These are phyloP conservation scores for Noturus placidus DNA, from an alignment of 2,113 vertebrate genomes.

Conservation along the genomic window DNA sequence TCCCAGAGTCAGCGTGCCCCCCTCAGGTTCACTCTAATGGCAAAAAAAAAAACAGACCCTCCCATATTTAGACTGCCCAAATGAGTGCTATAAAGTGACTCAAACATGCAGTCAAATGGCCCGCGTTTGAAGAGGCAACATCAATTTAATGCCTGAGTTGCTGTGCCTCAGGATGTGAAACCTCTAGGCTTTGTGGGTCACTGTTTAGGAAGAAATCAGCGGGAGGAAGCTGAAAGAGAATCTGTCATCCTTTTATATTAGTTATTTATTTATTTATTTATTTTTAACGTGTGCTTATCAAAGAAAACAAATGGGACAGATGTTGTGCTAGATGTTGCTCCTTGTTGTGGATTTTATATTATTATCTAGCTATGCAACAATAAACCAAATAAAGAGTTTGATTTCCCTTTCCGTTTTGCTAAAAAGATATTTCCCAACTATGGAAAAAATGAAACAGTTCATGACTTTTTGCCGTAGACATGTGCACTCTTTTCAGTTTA, in stretches of 20 bases:
- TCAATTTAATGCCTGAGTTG: constrained; percentile 66
- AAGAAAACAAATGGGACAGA: neutral
- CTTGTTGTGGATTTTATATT: neutral
- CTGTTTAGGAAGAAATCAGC: constrained; percentile 62
- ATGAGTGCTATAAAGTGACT: constrained; percentile 59
- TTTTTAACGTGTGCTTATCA: neutral
- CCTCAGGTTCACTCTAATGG: constrained; percentile 47
- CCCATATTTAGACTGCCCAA: constrained; percentile 58
- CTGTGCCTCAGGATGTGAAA: constrained; percentile 68
- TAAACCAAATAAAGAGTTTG: neutral
- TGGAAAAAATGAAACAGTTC: neutral
- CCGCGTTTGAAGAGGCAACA: constrained; percentile 59
- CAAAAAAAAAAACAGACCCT: constrained; percentile 21
- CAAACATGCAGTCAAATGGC: constrained; percentile 54
- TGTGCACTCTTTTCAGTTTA: constrained; percentile 18
- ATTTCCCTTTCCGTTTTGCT: neutral
- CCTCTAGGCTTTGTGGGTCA: constrained; percentile 55
- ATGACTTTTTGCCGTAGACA: neutral
- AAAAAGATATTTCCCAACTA: neutral
- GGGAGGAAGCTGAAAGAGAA: constrained; percentile 66
- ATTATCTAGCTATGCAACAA: neutral
- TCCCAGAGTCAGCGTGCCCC: constrained; percentile 35
- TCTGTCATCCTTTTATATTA: constrained; percentile 58
- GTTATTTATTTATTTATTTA: too few species aligned
- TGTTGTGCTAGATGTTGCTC: neutral